Conservation (phyloP, 2,888 invertebrate species). For the Meloe dianella region DNA sequence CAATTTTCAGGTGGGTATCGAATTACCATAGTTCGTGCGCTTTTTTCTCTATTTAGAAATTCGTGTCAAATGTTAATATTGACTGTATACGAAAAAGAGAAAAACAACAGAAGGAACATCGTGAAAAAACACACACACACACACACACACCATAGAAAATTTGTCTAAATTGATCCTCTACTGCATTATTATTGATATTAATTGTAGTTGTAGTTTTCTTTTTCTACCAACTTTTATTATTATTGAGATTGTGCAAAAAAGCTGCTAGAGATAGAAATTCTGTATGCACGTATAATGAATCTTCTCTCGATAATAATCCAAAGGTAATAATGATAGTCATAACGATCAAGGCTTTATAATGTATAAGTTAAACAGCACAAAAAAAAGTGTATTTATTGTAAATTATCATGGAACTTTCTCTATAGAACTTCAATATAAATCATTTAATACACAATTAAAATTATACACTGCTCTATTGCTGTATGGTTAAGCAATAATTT, state of each 20-base stretch:
- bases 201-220: background rate
- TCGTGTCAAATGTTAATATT: constrained; percentile 27
- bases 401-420: constrained; percentile 9
- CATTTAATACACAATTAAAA: constrained; percentile 10
- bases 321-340: background rate
- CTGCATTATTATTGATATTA: background rate
- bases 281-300: background rate
- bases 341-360: background rate
- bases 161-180: background rate
- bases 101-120: no score
- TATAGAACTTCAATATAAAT: constrained; percentile 6
- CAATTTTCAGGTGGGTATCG: constrained; percentile 21
- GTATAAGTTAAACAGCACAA: background rate
- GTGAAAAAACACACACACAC: background rate
- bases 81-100: background rate
- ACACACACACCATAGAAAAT: background rate
- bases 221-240: background rate
- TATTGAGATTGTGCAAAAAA: constrained; percentile 3
- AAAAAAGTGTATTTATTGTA: background rate
- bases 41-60: constrained; percentile 24
- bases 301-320: background rate
- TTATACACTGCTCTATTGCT: constrained; percentile 1
- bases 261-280: background rate
- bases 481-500: background rate
- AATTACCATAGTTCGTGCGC: constrained; percentile 27